A percentile compares a stretch with the other conserved stretches of the same genome.
Conservation (phyloP, 2,888 invertebrate genomes). For the Pristionchus maxplancki region DNA sequence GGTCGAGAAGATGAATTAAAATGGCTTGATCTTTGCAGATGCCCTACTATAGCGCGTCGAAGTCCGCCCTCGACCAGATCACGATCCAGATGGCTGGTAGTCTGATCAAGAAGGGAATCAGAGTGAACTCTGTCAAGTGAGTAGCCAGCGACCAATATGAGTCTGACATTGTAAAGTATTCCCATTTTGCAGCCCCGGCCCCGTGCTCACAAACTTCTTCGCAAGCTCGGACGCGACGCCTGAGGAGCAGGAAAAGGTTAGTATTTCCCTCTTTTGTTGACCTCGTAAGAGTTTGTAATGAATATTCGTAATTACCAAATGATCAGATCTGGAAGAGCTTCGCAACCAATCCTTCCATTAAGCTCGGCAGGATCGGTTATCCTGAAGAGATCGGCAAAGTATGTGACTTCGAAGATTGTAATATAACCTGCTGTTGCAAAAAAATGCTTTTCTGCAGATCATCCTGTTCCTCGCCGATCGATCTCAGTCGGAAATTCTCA, state of each 20-base stretch:
- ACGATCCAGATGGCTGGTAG: neutral
- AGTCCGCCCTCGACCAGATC: neutral
- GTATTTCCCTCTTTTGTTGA: neutral
- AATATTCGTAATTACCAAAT: too few relatives aligned
- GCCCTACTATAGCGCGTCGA: neutral
- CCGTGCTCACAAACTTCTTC: neutral
- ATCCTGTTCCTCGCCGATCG: neutral
- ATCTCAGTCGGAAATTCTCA: neutral
- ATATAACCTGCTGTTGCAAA: too few relatives aligned
- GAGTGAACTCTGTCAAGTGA: conserved; percentile 2
- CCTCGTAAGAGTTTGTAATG: too few relatives aligned
- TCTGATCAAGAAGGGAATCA: conserved; percentile 7
- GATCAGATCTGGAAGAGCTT: neutral
- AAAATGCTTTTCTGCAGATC: neutral
- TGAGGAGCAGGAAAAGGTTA: neutral
- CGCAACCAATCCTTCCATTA: neutral
- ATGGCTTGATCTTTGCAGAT: neutral
- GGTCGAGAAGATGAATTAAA: neutral
- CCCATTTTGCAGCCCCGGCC: neutral
- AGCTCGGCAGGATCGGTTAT: neutral
- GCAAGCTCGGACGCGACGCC: neutral
- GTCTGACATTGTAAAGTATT: too few relatives aligned
- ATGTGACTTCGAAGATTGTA: neutral
- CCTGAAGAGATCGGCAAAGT: neutral
- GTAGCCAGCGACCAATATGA: too few relatives aligned